Percentiles rank a stretch among this genome's conserved stretches.
These are phyloP conservation scores for Drosophila cognata DNA, from an alignment of 2,888 invertebrate genomes.

Conservation along the genomic window DNA sequence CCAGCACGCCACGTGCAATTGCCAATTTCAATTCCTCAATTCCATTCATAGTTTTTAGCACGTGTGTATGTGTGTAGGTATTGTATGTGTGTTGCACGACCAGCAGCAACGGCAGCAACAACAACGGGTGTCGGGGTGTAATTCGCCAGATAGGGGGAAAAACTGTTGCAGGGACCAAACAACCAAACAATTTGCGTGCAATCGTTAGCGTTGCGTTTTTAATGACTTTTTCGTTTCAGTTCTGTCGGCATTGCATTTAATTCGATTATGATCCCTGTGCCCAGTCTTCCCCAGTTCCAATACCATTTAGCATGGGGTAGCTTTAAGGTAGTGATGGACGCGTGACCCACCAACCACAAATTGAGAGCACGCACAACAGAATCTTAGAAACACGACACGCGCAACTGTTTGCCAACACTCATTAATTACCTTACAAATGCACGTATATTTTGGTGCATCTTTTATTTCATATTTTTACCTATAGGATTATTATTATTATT, in stretches of 20 bases:
- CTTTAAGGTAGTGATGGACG: slow-evolving; percentile 1
- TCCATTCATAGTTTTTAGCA: slow-evolving; percentile 65
- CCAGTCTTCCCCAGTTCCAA: slow-evolving; percentile 3
- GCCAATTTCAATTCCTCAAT: slow-evolving; percentile 41
- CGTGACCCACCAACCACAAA: background rate
- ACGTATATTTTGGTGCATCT: too few species aligned
- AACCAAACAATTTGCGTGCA: slow-evolving; percentile 82
- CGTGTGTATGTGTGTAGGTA: slow-evolving; percentile 21
- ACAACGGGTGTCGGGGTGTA: slow-evolving; percentile 4
- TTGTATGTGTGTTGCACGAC: slow-evolving; percentile 2
- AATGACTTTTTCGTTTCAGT: slow-evolving; percentile 69
- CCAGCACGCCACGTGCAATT: slow-evolving; percentile 77
- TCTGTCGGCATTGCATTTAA: slow-evolving; percentile 67
- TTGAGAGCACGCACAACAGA: background rate
- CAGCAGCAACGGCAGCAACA: background rate
- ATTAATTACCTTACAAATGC: background rate
- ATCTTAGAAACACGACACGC: background rate
- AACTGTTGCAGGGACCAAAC: slow-evolving; percentile 55
- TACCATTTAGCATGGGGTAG: slow-evolving; percentile 30
- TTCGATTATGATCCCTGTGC: slow-evolving; percentile 76
- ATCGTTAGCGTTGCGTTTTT: slow-evolving; percentile 70
- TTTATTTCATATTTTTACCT: background rate
- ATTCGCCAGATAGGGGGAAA: slow-evolving; percentile 10
- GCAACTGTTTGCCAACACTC: background rate
- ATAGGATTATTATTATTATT: background rate